These are phyloP conservation scores for Neotoma lepida DNA, from an alignment of 2,113 vertebrate species.

Conservation along the genomic window DNA sequence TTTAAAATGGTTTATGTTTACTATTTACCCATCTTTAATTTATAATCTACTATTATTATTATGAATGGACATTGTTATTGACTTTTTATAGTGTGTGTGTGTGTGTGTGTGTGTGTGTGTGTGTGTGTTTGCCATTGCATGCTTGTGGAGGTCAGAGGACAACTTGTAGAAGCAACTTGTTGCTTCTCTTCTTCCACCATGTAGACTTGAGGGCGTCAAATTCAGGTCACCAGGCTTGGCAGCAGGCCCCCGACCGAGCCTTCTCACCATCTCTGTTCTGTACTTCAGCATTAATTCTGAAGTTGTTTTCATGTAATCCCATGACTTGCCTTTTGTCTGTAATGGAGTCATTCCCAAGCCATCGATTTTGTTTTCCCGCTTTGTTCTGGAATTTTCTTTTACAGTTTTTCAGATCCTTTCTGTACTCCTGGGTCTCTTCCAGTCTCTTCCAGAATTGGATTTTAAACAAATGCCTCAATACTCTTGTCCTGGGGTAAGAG, in stretches of 20 bases:
- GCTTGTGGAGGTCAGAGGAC: background rate
- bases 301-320: conserved; percentile 27
- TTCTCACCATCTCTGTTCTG: background rate
- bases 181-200: background rate
- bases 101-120: background rate
- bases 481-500: background rate
- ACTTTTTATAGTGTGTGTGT: background rate
- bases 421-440: background rate
- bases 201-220: background rate
- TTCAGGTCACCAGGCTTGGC: background rate
- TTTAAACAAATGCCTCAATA: background rate
- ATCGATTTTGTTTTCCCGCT: background rate
- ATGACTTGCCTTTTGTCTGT: conserved; percentile 5
- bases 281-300: conserved; percentile 21
- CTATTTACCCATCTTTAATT: conserved; percentile 18
- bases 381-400: conserved; percentile 19
- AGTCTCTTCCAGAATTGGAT: background rate
- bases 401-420: conserved; percentile 10
- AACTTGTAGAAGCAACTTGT: too few relatives aligned
- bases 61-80: background rate
- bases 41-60: conserved; percentile 11
- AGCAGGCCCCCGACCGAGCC: background rate
- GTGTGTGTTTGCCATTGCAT: background rate
- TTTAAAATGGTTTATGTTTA: conserved; percentile 12
- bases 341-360: background rate